Percentiles rank a stretch among this genome's conserved stretches.
These are phyloP conservation scores for Gasterosteus nipponicus DNA, from an alignment of 2,113 vertebrate genomes.

Conservation along the genomic window DNA sequence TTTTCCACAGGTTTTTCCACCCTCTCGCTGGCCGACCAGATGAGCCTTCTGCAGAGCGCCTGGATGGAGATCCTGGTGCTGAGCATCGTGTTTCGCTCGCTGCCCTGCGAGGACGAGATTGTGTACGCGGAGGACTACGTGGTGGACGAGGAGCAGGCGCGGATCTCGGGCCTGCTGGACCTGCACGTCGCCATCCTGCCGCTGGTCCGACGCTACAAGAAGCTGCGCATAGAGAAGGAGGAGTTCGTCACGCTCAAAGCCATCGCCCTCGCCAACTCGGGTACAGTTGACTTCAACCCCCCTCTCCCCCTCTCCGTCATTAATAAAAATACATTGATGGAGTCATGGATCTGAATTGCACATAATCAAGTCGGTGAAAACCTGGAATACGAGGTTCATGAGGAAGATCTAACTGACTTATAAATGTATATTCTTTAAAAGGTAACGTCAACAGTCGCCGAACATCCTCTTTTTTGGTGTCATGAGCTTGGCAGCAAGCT, in stretches of 20 bases:
- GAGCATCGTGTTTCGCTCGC: slow-evolving; percentile 92
- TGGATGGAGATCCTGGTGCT: slow-evolving; percentile 98
- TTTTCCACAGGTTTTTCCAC: slow-evolving; percentile 86
- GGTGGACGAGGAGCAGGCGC: slow-evolving; percentile 92
- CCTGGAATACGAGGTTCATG: neutral
- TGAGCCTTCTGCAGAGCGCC: slow-evolving; percentile 93
- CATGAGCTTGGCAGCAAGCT: slow-evolving; percentile 1
- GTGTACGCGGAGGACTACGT: slow-evolving; percentile 94
- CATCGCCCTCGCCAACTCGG: slow-evolving; percentile 92
- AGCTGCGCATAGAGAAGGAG: slow-evolving; percentile 92
- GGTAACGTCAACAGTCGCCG: neutral
- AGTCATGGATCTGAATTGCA: neutral
- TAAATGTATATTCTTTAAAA: neutral
- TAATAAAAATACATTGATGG: neutral
- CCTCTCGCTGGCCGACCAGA: slow-evolving; percentile 94
- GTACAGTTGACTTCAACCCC: slow-evolving; percentile 61
- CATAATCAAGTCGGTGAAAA: neutral
- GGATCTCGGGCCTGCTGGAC: slow-evolving; percentile 87
- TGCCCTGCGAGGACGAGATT: slow-evolving; percentile 90
- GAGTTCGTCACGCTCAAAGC: slow-evolving; percentile 95
- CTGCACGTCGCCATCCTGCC: slow-evolving; percentile 91
- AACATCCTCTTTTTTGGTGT: neutral
- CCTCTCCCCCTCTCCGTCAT: neutral
- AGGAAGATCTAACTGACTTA: too few relatives aligned
- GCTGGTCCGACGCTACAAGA: slow-evolving; percentile 90